phyloP scores from a whole-genome alignment of 2,113 vertebrate genomes.

The Nestor notabilis region DNA sequence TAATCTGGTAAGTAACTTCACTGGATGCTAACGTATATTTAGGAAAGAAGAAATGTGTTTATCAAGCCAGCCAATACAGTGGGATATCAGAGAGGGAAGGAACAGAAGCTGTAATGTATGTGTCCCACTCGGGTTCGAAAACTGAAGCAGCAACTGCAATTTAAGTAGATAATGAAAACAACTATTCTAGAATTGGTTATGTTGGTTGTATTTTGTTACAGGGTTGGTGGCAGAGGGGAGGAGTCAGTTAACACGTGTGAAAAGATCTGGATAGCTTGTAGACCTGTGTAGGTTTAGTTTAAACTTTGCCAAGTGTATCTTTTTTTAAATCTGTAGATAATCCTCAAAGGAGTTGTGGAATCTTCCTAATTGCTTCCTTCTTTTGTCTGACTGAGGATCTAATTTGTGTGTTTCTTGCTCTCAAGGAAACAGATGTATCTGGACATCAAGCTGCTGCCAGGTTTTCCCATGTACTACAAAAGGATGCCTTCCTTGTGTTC shows the following conservation, averaged over 20 bases:
- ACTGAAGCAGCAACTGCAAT: background rate
- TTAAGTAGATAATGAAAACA: background rate
- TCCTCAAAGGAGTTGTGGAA: background rate
- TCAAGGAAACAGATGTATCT: constrained; percentile 87
- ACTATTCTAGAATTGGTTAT: background rate
- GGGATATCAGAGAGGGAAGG: background rate
- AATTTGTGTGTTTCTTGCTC: background rate
- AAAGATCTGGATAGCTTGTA: background rate
- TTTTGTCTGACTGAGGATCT: background rate
- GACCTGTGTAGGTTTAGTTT: background rate
- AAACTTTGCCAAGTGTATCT: background rate
- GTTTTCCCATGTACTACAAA: constrained; percentile 94
- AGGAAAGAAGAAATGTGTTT: background rate
- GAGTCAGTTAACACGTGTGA: background rate
- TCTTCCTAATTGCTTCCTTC: background rate
- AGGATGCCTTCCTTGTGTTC: constrained; percentile 97
- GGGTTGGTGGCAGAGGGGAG: background rate
- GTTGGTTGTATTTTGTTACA: background rate
- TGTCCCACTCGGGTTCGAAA: background rate
- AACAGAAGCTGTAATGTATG: background rate
- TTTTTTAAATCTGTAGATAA: background rate
- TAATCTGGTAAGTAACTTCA: constrained; percentile 83
- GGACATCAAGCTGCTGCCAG: constrained; percentile 78
- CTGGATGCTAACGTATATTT: background rate
- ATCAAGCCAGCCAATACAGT: background rate